Evolutionary conservation across 2,797 vertebrate species (phyloP).

Genomic region (Sandelia bainsii): DNA sequence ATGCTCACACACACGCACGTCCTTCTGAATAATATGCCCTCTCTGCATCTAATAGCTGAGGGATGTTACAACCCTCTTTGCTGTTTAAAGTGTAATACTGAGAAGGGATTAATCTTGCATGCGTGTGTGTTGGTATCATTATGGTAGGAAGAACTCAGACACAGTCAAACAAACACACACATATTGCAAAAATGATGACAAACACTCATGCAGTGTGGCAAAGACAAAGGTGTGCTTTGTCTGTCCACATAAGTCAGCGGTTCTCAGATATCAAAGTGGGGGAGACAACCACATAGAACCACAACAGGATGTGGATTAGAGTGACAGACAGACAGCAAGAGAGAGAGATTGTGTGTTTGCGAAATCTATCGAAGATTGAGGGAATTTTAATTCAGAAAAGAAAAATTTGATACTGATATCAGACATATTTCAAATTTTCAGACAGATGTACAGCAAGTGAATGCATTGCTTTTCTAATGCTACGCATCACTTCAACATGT

Average conservation of each 20-base stretch:
- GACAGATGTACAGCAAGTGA: constrained; percentile 11
- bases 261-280: constrained; percentile 74
- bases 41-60: constrained; percentile 30
- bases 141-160: constrained; percentile 11
- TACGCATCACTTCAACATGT: constrained; percentile 25
- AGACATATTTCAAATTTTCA: constrained; percentile 59
- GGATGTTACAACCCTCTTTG: constrained; percentile 36
- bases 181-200: constrained; percentile 50
- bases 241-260: constrained; percentile 51
- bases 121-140: constrained; percentile 16
- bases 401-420: constrained; percentile 47
- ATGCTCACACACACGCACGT: constrained; percentile 34
- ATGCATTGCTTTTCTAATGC: constrained; percentile 6
- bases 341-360: constrained; percentile 28
- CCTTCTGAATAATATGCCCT: constrained; percentile 16
- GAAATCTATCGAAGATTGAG: constrained; percentile 52
- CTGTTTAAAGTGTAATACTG: constrained; percentile 44
- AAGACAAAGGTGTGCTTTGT: constrained; percentile 77
- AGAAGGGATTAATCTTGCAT: constrained; percentile 7
- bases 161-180: constrained; percentile 33
- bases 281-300: constrained; percentile 56
- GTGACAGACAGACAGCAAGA: constrained; percentile 42
- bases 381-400: constrained; percentile 66
- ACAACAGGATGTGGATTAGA: constrained; percentile 72
- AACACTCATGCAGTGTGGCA: constrained; percentile 56